Conservation (phyloP, 2,113 vertebrate species). For the Chaetodon trifascialis region DNA sequence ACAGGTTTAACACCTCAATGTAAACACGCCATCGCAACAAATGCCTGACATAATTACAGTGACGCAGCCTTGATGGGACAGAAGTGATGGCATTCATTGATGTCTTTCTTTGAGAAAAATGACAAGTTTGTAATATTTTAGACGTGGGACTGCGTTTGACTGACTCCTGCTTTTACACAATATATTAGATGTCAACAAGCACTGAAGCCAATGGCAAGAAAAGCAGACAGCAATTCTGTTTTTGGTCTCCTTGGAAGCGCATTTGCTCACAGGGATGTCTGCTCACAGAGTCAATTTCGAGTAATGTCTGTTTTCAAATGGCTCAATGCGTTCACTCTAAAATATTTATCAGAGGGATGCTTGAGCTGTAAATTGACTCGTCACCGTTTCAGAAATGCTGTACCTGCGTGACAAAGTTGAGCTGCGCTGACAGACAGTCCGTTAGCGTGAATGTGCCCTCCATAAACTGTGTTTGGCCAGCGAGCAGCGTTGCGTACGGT, state of each 20-base stretch:
- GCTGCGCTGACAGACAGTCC: constrained; percentile 24
- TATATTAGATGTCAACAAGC: not conserved
- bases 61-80: not conserved
- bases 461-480: constrained; percentile 56
- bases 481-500: constrained; percentile 47
- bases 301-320: not conserved
- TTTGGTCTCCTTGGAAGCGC: not conserved
- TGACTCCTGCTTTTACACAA: not conserved
- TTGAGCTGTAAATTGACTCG: constrained; percentile 32
- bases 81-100: not conserved
- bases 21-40: constrained; percentile 21
- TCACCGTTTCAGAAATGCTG: constrained; percentile 9
- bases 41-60: not conserved
- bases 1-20: constrained; percentile 29
- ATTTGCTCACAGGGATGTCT: not conserved
- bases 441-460: constrained; percentile 45
- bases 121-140: not conserved
- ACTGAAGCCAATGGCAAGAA: not conserved
- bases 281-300: constrained; percentile 13
- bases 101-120: not conserved
- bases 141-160: not conserved
- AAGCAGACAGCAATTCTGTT: constrained; percentile 1
- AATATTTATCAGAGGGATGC: not conserved
- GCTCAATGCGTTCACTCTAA: not conserved
- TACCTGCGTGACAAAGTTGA: constrained; percentile 35